Base-by-base conservation (phyloP, 2,888 invertebrate genomes). In the Philereme transversata region DNA sequence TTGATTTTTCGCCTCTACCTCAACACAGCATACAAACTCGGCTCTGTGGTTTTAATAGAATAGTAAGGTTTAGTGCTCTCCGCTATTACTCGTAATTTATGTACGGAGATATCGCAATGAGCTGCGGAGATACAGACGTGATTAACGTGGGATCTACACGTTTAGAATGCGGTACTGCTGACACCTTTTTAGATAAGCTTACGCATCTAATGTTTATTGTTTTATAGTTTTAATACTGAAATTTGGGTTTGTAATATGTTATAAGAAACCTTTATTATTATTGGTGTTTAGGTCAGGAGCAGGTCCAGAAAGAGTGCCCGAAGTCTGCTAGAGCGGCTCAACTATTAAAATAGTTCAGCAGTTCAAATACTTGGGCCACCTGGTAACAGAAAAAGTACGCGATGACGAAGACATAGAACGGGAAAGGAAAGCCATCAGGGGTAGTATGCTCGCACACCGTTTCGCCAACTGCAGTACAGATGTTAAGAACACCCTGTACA, bases 41-140 rank as follows among this genome's bases (percentile, higher is more conserved):
- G 9, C 41, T 63, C 59, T 49, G 6, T 55, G 41, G 40, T 22
- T 50, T 55, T 54, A 48, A 55, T 51, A 41, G 51, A 40, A 51
- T 51, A 58, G 54, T 58, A 46, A 45, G 45, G 58, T 62, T 65
- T 63, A 65, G 61, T 64, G 63, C 56, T 61, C 60, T 64, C 61
- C 22, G 38, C 62, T 65, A 69, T 63, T 58, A 62, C 63, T 47
- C 45, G 57, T 61, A 51, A 66, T 67, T 66, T 69, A 68, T 66
- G 65, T 60, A 53, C 9, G 36, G 34, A 63, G 64, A 66, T 69
- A 69, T 50, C 52, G 63, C 63, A 63, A 56, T 53, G 62, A 57
- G 62, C 53, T 38, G 54, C 34, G 43, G 35, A 48, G 46, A 60
- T 51, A 59, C 43, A 52, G 45, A 10, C n/a, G 46, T 57, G 52